phyloP scores from a whole-genome alignment of 2,797 vertebrate species.

The Pogonophryne albipinna region DNA sequence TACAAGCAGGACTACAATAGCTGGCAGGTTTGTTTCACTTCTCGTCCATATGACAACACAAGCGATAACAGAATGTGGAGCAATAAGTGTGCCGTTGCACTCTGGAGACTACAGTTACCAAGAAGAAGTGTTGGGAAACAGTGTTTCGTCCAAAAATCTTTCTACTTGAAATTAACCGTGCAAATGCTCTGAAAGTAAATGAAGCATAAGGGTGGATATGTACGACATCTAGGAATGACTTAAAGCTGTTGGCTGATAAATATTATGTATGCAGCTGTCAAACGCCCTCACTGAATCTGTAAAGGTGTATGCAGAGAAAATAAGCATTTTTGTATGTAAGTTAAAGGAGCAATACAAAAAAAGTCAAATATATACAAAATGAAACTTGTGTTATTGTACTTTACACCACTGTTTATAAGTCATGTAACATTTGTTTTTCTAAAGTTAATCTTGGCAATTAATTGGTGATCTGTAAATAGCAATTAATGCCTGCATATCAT shows the following conservation, averaged over 20 bases:
- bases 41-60: conserved; percentile 25
- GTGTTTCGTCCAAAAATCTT: conserved; percentile 30
- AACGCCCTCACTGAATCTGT: background rate
- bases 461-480: background rate
- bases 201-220: background rate
- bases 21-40: conserved; percentile 51
- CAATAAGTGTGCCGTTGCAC: conserved; percentile 57
- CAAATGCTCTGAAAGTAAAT: background rate
- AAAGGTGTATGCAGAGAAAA: background rate
- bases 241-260: background rate
- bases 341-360: background rate
- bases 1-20: conserved; percentile 41
- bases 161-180: conserved; percentile 16
- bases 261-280: background rate
- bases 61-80: conserved; percentile 61
- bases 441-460: background rate
- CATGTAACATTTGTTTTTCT: background rate
- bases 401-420: background rate
- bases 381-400: background rate
- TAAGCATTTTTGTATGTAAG: background rate
- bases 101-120: conserved; percentile 17
- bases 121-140: conserved; percentile 65
- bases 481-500: too few species aligned
- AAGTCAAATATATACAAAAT: background rate
- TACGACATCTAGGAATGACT: background rate